Evolutionary conservation across 2,888 invertebrate genomes (phyloP).

Genomic region (Neria commutata): DNA sequence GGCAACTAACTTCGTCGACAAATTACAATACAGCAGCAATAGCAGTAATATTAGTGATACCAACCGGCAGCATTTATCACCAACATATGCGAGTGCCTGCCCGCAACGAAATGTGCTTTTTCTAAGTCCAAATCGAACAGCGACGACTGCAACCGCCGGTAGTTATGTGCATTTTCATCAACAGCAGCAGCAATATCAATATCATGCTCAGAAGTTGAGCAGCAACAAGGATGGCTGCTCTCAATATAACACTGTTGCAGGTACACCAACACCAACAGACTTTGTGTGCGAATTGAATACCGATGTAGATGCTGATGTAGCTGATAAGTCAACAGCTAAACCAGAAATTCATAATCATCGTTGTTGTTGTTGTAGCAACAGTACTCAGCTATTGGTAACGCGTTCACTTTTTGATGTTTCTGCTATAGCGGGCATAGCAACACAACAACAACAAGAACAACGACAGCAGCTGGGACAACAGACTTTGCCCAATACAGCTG

Average conservation of each 20-base stretch:
- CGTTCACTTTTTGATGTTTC: conserved; percentile 16
- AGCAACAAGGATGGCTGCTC: background rate
- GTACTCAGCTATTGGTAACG: background rate
- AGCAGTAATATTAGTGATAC: background rate
- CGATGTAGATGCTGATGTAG: background rate
- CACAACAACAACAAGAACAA: background rate
- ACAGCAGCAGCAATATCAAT: conserved; percentile 8
- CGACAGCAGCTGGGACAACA: no score
- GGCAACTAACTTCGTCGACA: background rate
- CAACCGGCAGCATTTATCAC: background rate
- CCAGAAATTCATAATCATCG: background rate
- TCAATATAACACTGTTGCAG: no score
- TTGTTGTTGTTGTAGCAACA: background rate
- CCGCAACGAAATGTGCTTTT: background rate
- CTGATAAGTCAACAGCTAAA: background rate
- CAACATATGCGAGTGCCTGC: background rate
- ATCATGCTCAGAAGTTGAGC: background rate
- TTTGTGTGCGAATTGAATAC: conserved; percentile 2
- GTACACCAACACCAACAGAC: conserved; percentile 21
- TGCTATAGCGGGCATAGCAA: background rate
- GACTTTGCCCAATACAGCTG: no score
- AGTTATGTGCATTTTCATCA: conserved; percentile 9
- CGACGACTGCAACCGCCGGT: conserved; percentile 1
- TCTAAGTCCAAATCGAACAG: background rate
- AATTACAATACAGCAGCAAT: background rate